A percentile compares a stretch with the other conserved stretches of the same genome.
phyloP scores from a whole-genome alignment of 2,888 invertebrate species.

The Plusia festucae region DNA sequence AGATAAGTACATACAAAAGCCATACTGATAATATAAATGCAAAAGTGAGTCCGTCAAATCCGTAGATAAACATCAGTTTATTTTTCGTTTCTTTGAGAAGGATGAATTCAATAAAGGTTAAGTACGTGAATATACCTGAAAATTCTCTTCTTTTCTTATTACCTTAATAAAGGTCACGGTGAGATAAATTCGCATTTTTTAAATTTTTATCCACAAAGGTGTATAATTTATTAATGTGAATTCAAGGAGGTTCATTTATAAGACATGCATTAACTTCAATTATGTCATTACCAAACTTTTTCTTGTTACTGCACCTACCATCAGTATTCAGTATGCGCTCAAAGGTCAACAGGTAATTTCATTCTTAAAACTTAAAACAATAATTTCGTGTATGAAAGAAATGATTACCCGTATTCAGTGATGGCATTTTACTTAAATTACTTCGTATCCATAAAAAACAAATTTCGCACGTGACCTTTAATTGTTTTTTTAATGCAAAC shows the following conservation, averaged over 20 bases:
- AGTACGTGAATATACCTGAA: too few species aligned
- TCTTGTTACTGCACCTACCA: background rate
- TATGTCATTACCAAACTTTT: slow-evolving; percentile 3
- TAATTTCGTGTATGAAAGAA: background rate
- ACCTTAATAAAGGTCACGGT: background rate
- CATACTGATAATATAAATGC: too few species aligned
- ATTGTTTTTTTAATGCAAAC: background rate
- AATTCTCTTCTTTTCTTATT: background rate
- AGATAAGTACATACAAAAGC: too few species aligned
- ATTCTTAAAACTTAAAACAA: background rate
- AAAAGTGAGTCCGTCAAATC: too few species aligned
- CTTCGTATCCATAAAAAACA: background rate
- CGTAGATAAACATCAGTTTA: too few species aligned
- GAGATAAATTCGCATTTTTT: background rate
- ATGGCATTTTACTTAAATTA: background rate
- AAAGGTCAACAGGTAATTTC: background rate
- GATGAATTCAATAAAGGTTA: too few species aligned
- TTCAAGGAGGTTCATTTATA: background rate
- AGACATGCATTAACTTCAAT: background rate
- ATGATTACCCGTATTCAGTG: background rate
- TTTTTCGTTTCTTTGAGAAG: too few species aligned
- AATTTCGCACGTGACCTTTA: background rate
- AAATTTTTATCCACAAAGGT: too few species aligned
- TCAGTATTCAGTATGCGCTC: background rate
- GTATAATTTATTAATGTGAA: slow-evolving; percentile 1